Conservation (phyloP, 2,888 invertebrate species). For the Coenonympha arcania region DNA sequence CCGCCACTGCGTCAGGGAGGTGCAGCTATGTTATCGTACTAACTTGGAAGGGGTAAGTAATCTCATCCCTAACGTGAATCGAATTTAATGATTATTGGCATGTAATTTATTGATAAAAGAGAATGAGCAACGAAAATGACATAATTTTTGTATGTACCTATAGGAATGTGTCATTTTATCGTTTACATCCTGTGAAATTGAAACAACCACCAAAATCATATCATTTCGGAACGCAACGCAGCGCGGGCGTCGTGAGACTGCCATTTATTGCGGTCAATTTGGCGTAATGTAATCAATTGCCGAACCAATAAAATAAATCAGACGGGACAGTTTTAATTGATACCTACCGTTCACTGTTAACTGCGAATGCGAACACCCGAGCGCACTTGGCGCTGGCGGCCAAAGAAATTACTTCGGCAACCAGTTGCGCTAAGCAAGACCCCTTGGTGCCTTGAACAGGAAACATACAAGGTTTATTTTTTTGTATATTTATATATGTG, state of each 20-base stretch:
- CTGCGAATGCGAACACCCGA: conserved; percentile 43
- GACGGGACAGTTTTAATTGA: conserved; percentile 72
- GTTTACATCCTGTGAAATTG: not conserved
- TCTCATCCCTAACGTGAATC: no score
- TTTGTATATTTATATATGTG: no score
- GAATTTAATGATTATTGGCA: not conserved
- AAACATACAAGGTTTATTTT: not conserved
- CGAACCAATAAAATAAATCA: conserved; percentile 73
- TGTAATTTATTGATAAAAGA: not conserved
- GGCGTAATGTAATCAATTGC: conserved; percentile 74
- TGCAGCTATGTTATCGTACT: no score
- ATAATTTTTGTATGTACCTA: not conserved
- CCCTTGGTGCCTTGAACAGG: not conserved
- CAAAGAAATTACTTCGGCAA: conserved; percentile 23
- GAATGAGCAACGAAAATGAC: not conserved
- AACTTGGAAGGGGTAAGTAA: no score
- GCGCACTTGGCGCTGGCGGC: conserved; percentile 21
- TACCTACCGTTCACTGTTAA: conserved; percentile 64
- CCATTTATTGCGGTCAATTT: conserved; percentile 71
- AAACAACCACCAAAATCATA: conserved; percentile 8
- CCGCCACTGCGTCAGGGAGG: no score
- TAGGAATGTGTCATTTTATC: not conserved
- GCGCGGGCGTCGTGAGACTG: conserved; percentile 42
- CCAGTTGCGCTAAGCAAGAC: conserved; percentile 21
- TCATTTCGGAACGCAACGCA: conserved; percentile 40